Percentiles rank a stretch among this genome's conserved stretches.
Conservation (phyloP, 2,113 vertebrate genomes). For the Balaenoptera acutorostrata region DNA sequence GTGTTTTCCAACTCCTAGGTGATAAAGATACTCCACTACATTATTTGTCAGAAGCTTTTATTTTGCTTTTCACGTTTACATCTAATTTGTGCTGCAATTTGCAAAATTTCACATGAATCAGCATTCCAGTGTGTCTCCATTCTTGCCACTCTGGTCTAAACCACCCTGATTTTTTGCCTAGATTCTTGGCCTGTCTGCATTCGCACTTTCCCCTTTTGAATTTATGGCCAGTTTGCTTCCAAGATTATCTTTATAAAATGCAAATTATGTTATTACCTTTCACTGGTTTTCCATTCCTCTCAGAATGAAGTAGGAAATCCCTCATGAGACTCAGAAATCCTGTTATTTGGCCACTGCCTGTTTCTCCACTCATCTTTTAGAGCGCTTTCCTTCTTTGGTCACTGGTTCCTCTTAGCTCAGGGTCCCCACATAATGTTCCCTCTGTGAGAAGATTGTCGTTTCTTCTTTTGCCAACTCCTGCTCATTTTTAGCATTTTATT, state of each 20-base stretch:
- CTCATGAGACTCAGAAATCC: background rate
- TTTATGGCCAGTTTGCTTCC: background rate
- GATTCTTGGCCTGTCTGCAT: background rate
- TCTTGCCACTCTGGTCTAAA: background rate
- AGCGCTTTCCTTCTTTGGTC: background rate
- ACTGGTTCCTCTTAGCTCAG: background rate
- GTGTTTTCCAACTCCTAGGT: background rate
- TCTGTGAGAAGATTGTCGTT: background rate
- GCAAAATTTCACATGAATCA: background rate
- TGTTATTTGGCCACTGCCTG: background rate
- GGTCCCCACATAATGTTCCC: background rate
- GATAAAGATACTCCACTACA: background rate
- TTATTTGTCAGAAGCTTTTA: background rate
- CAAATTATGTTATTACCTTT: background rate
- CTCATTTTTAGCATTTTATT: background rate
- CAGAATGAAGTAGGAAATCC: background rate
- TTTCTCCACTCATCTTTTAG: background rate
- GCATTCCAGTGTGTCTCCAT: background rate
- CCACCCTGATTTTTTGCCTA: background rate
- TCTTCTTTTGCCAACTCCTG: background rate
- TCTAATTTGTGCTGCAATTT: background rate
- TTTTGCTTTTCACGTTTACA: background rate
- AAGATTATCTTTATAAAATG: slow-evolving; percentile 18
- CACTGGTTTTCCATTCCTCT: background rate
- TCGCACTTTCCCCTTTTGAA: background rate